phyloP scores from a whole-genome alignment of 1,140 invertebrate species.

The Marisa cornuarietis region DNA sequence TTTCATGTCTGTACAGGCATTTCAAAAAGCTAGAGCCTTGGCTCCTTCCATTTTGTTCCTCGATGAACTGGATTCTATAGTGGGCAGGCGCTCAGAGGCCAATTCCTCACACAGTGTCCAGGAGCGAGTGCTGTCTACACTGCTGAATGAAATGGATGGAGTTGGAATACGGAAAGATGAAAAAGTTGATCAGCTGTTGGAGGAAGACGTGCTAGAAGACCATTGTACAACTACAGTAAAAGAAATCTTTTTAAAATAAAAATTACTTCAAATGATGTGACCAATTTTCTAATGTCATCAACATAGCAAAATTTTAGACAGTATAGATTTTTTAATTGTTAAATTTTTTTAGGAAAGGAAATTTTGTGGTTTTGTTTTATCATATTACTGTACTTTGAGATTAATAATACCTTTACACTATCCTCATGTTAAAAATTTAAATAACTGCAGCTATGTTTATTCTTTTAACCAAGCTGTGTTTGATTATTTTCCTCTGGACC shows the following conservation, averaged over 20 bases:
- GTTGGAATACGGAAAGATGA: slow-evolving; percentile 64
- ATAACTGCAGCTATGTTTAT: no score
- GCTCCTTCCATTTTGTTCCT: slow-evolving; percentile 62
- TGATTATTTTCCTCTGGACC: no score
- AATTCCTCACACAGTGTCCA: slow-evolving; percentile 60
- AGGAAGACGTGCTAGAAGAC: not conserved
- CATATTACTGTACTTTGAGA: no score
- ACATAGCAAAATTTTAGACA: not conserved
- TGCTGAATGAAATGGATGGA: slow-evolving; percentile 70
- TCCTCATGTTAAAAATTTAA: no score
- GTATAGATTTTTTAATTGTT: no score
- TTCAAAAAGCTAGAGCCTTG: slow-evolving; percentile 56
- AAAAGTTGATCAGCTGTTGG: slow-evolving; percentile 29
- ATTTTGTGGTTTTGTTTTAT: no score
- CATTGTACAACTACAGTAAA: not conserved
- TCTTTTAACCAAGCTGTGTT: no score
- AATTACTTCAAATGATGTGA: not conserved
- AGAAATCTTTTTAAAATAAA: no score
- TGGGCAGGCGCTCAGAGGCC: slow-evolving; percentile 56
- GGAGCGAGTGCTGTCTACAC: slow-evolving; percentile 58
- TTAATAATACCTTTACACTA: no score
- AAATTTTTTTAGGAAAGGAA: no score
- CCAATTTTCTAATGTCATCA: no score
- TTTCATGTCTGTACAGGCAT: slow-evolving; percentile 47
- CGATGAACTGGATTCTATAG: slow-evolving; percentile 61